Evolutionary conservation across 2,797 vertebrate genomes (phyloP).

Genomic region (Eulemur mongoz): DNA sequence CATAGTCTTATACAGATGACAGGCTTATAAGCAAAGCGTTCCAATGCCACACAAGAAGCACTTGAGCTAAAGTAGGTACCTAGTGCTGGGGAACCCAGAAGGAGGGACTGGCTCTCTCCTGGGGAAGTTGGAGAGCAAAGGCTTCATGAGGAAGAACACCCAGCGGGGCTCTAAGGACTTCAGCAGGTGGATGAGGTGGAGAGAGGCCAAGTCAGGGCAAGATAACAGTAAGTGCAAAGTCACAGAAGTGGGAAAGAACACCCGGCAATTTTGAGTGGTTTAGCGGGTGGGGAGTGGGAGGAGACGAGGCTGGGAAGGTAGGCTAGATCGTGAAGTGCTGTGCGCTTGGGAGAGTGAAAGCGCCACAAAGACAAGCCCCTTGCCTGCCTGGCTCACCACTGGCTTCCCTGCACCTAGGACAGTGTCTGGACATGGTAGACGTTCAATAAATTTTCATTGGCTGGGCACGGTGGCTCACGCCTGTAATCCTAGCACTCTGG

Average conservation of each 20-base stretch:
- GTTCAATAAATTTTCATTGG: not conserved
- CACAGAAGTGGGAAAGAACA: not conserved
- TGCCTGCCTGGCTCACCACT: not conserved
- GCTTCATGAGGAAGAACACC: not conserved
- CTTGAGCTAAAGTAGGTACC: not conserved
- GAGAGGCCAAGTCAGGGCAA: not conserved
- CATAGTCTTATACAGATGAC: not conserved
- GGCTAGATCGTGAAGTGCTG: rapidly evolving
- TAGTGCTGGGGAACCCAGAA: not conserved
- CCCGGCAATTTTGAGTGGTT: rapidly evolving
- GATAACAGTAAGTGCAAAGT: not conserved
- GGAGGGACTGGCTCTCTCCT: rapidly evolving
- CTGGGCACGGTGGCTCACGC: no score
- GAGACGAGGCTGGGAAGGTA: not conserved
- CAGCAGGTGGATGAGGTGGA: not conserved
- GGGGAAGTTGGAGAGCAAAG: not conserved
- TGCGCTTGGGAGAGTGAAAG: not conserved
- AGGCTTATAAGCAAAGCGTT: not conserved
- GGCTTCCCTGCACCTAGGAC: not conserved
- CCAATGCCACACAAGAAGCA: not conserved
- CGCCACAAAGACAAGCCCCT: not conserved
- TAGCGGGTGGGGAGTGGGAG: not conserved
- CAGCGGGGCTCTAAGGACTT: not conserved
- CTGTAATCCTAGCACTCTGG: no score
- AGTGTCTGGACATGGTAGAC: not conserved